phyloP scores from a whole-genome alignment of 1,140 invertebrate species.

The Brachionus manjavacas region DNA sequence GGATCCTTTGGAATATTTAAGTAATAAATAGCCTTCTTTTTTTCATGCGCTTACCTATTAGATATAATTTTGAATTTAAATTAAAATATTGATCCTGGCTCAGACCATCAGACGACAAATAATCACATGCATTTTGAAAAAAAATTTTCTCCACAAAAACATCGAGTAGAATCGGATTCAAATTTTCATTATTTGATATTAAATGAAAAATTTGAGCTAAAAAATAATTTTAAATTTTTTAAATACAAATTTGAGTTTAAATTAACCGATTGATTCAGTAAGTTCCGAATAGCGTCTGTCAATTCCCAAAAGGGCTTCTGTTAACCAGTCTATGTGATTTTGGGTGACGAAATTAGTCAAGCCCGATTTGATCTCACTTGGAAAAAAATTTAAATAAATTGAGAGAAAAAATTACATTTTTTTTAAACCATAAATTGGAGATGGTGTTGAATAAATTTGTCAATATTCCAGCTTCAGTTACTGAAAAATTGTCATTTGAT shows the following conservation, averaged over 20 bases:
- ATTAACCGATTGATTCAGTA: background rate
- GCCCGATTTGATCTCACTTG: background rate
- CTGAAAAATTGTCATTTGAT: background rate
- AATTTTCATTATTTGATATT: background rate
- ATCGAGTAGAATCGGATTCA: background rate
- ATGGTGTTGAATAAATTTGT: conserved; percentile 28
- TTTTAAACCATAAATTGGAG: background rate
- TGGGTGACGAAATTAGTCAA: conserved; percentile 6
- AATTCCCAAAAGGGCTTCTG: background rate
- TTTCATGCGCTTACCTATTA: background rate
- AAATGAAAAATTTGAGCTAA: conserved; percentile 28
- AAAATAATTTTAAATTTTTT: background rate
- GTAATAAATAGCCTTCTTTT: too few relatives aligned
- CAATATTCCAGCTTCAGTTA: background rate
- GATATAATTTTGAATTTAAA: background rate
- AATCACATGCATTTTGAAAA: background rate
- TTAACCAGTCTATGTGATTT: conserved; percentile 15
- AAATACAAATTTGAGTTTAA: background rate
- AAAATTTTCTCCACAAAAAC: conserved; percentile 2
- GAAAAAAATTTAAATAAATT: background rate
- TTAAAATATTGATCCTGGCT: background rate
- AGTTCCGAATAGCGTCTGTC: background rate
- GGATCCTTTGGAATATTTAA: background rate
- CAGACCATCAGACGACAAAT: background rate
- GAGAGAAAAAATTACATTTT: background rate